Conservation (phyloP, 2,797 vertebrate species). For the Knipowitschia caucasica region DNA sequence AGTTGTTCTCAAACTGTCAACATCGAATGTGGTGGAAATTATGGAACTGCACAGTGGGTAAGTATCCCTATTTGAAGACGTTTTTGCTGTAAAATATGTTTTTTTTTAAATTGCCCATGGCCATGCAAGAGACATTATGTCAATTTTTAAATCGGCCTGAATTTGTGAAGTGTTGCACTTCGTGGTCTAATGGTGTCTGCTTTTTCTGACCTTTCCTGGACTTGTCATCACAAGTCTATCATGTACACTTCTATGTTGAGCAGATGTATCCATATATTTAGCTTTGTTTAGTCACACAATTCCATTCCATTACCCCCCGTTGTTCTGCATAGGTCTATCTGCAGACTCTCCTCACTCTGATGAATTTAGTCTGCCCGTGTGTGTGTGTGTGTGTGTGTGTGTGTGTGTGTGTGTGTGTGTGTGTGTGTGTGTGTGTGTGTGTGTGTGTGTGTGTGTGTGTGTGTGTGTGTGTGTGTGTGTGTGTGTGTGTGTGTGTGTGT, state of each 20-base stretch:
- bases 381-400: slow-evolving; percentile 56
- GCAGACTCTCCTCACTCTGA: slow-evolving; percentile 72
- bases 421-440: slow-evolving; percentile 29
- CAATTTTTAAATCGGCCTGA: too few species aligned
- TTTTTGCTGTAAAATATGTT: too few species aligned
- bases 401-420: slow-evolving; percentile 30
- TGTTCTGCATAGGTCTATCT: not conserved
- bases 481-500: slow-evolving; percentile 81
- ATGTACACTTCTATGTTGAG: not conserved
- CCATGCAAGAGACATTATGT: too few species aligned
- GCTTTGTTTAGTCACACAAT: not conserved
- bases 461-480: slow-evolving; percentile 67
- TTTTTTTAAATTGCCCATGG: too few species aligned
- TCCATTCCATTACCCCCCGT: not conserved
- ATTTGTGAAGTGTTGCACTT: too few species aligned
- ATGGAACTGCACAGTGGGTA: too few species aligned
- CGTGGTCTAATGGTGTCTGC: too few species aligned
- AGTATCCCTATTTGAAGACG: too few species aligned
- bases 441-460: slow-evolving; percentile 29
- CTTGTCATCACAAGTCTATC: not conserved
- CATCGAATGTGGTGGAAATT: too few species aligned
- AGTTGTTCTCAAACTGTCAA: too few species aligned
- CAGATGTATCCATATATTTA: not conserved
- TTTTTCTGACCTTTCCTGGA: not conserved
- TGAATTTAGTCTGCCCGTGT: slow-evolving; percentile 88